These are phyloP conservation scores for Serrognathus titanus DNA, from an alignment of 2,888 invertebrate species.

Conservation along the genomic window DNA sequence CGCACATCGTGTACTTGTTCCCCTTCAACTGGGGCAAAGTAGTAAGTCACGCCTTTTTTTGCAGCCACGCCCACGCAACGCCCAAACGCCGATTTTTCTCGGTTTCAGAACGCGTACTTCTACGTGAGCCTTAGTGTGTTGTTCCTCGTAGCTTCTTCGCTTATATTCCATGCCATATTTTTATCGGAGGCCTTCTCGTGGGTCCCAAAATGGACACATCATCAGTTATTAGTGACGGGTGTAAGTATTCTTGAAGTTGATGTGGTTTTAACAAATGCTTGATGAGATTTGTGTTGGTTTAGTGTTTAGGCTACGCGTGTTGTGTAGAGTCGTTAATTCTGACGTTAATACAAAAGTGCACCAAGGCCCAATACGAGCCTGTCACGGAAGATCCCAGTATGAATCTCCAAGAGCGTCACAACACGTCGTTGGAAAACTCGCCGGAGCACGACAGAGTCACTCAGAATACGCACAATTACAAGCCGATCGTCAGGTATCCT, in stretches of 20 bases:
- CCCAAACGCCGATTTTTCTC: conserved; percentile 5
- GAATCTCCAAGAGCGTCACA: conserved; percentile 50
- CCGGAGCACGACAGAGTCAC: conserved; percentile 41
- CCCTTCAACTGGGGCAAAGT: conserved; percentile 77
- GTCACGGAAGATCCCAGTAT: conserved; percentile 63
- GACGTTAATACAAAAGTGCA: conserved; percentile 57
- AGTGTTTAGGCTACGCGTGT: conserved; percentile 62
- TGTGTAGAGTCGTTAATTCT: conserved; percentile 59
- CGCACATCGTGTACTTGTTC: conserved; percentile 73
- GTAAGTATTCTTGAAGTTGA: conserved; percentile 46
- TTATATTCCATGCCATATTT: conserved; percentile 67
- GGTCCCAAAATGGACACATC: conserved; percentile 70
- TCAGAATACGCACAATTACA: conserved; percentile 49
- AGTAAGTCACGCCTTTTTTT: conserved; percentile 53
- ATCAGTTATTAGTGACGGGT: conserved; percentile 64
- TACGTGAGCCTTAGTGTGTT: conserved; percentile 69
- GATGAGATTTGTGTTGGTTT: conserved; percentile 22
- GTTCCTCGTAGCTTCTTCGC: conserved; percentile 66
- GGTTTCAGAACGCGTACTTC: conserved; percentile 66
- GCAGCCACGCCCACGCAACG: not conserved
- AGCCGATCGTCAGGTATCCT: conserved; percentile 44
- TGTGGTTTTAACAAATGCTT: not conserved
- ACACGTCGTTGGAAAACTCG: conserved; percentile 38
- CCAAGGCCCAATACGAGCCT: conserved; percentile 57
- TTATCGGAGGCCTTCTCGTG: conserved; percentile 62